A percentile compares a stretch with the other conserved stretches of the same genome.
These are phyloP conservation scores for Chironomus striatipennis DNA, from an alignment of 1,140 invertebrate species.

Conservation along the genomic window DNA sequence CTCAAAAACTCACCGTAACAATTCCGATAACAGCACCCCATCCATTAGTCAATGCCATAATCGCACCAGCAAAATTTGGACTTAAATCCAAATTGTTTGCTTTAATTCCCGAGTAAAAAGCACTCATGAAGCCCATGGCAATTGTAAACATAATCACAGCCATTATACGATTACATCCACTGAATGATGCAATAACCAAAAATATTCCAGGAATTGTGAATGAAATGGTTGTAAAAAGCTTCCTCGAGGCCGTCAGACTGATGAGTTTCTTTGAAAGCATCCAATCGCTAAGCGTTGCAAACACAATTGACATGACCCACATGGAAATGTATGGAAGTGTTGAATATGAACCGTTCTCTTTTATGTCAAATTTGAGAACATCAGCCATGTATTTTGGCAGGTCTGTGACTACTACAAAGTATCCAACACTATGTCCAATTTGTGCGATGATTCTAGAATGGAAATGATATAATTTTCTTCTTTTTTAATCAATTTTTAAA, in stretches of 20 bases:
- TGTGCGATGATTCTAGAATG: conserved; percentile 25
- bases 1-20: conserved; percentile 32
- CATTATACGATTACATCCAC: conserved; percentile 48
- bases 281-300: conserved; percentile 51
- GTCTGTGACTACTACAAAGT: conserved; percentile 76
- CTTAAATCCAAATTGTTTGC: conserved; percentile 70
- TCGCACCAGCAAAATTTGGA: conserved; percentile 60
- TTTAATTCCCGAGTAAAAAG: conserved; percentile 52
- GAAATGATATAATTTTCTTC: neutral
- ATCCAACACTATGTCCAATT: conserved; percentile 74
- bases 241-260: conserved; percentile 48
- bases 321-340: conserved; percentile 52
- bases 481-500: neutral
- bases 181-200: conserved; percentile 51
- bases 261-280: conserved; percentile 46
- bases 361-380: conserved; percentile 56
- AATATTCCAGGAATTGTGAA: conserved; percentile 49
- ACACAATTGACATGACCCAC: conserved; percentile 51
- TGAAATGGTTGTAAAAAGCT: conserved; percentile 54
- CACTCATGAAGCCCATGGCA: conserved; percentile 59
- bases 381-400: conserved; percentile 78
- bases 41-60: conserved; percentile 69
- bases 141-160: conserved; percentile 57
- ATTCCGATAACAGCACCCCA: conserved; percentile 65
- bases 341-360: conserved; percentile 44